These are phyloP conservation scores for Sinocyclocheilus maitianheensis DNA, from an alignment of 2,113 vertebrate genomes.

Conservation along the genomic window DNA sequence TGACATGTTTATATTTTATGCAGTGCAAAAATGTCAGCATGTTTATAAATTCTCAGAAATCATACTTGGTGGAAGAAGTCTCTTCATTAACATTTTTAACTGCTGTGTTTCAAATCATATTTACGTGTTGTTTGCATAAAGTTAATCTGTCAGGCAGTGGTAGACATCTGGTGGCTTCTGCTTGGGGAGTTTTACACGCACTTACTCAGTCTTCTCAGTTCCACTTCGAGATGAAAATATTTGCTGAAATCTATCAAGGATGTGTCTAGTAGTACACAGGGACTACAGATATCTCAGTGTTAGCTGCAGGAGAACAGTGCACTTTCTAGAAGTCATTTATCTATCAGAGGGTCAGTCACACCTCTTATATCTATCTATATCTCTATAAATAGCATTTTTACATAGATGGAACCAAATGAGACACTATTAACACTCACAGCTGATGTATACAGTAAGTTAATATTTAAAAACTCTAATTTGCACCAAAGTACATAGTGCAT, in stretches of 20 bases:
- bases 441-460: not conserved
- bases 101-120: conserved; percentile 10
- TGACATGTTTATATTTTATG: not conserved
- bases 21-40: conserved; percentile 9
- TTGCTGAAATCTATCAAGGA: conserved; percentile 25
- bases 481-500: not conserved
- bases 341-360: not conserved
- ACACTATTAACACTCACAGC: not conserved
- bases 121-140: conserved; percentile 28
- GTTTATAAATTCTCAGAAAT: conserved; percentile 12
- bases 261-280: conserved; percentile 5
- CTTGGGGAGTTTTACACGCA: not conserved
- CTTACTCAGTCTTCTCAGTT: not conserved
- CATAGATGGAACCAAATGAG: not conserved
- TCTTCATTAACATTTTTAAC: conserved; percentile 46
- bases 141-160: conserved; percentile 27
- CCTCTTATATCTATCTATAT: not conserved
- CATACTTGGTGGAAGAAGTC: conserved; percentile 1
- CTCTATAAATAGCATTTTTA: not conserved
- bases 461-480: not conserved
- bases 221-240: conserved; percentile 43
- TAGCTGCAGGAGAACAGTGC: conserved; percentile 12
- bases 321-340: not conserved
- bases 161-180: conserved; percentile 37
- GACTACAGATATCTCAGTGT: not conserved